phyloP scores from a whole-genome alignment of 2,888 invertebrate species.

The Cephus spinipes region DNA sequence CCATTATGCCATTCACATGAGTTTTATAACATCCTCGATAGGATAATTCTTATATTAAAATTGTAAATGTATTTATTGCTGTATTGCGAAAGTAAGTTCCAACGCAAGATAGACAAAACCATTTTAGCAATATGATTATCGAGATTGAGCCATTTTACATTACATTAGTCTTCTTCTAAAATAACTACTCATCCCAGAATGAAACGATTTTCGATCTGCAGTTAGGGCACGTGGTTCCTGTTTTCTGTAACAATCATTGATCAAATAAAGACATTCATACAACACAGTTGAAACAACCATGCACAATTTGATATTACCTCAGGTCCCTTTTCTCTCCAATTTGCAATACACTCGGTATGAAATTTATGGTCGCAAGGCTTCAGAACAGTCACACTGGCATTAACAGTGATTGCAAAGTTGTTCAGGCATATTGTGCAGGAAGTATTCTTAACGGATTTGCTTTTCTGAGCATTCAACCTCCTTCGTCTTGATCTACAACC shows the following conservation, averaged over 20 bases:
- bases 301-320: constrained; percentile 23
- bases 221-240: background rate
- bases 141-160: background rate
- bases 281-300: background rate
- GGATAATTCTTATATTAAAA: background rate
- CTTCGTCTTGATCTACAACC: background rate
- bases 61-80: background rate
- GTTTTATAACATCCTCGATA: background rate
- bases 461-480: background rate
- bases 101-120: background rate
- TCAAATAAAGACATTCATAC: background rate
- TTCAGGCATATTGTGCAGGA: constrained; percentile 37
- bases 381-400: constrained; percentile 26
- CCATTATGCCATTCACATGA: background rate
- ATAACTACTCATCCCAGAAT: background rate
- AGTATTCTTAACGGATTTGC: constrained; percentile 1
- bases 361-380: constrained; percentile 37
- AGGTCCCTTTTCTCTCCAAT: constrained; percentile 35
- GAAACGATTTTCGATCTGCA: background rate
- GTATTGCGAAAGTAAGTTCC: background rate
- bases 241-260: background rate
- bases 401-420: constrained; percentile 15
- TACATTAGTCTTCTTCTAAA: background rate
- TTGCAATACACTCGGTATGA: constrained; percentile 37
- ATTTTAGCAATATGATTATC: background rate